Percentiles rank a stretch among this genome's conserved stretches.
phyloP scores from a whole-genome alignment of 2,888 invertebrate species.

The Eupelmus urozonus region DNA sequence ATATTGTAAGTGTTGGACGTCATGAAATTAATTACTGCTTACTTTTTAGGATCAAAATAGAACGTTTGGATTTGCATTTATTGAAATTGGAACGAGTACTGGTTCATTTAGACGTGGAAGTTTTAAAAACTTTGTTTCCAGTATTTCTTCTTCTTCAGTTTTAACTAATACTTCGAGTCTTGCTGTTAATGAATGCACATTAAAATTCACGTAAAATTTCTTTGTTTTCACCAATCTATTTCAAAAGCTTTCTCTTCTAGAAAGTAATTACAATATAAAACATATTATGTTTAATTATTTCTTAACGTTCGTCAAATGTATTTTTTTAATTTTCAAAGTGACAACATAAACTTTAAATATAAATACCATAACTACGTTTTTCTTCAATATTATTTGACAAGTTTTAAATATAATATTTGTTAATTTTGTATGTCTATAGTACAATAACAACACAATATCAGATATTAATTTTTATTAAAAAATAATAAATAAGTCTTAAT shows the following conservation, averaged over 20 bases:
- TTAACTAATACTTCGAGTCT: background rate
- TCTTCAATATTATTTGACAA: no score
- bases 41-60: no score
- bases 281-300: constrained; percentile 12
- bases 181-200: background rate
- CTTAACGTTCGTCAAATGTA: background rate
- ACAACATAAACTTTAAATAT: background rate
- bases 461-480: constrained; percentile 33
- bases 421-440: background rate
- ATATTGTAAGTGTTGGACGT: no score
- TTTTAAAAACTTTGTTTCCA: no score
- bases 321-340: background rate
- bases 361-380: background rate
- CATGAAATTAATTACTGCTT: no score
- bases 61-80: background rate
- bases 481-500: constrained; percentile 46
- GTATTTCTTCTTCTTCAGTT: background rate
- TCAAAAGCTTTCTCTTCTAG: constrained; percentile 27
- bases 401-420: background rate
- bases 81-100: no score
- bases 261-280: constrained; percentile 24
- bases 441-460: background rate
- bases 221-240: background rate
- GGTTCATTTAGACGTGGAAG: no score
- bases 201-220: no score